phyloP scores from a whole-genome alignment of 2,888 invertebrate genomes.

The Acanthosepion lycidas region DNA sequence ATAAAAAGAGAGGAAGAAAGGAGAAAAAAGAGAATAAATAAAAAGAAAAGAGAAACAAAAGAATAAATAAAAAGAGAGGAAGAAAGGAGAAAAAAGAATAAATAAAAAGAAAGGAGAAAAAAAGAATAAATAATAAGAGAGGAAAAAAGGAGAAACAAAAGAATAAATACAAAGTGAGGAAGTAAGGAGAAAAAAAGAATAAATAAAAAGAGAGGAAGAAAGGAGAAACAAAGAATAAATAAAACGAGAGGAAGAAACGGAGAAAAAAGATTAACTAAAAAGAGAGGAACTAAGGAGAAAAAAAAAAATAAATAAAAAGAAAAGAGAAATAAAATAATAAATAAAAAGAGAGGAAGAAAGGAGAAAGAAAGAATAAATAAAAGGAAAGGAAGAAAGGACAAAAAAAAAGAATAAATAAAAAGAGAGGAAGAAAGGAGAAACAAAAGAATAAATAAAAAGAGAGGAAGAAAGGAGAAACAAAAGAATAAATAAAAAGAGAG shows the following conservation, averaged over 20 bases:
- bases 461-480: not conserved
- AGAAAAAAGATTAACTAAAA: too few species aligned
- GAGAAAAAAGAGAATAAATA: not conserved
- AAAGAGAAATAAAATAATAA: not conserved
- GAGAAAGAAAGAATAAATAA: not conserved
- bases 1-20: not conserved
- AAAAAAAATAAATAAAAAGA: not conserved
- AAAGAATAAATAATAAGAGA: not conserved
- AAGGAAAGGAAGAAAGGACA: too few species aligned
- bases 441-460: not conserved
- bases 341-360: not conserved
- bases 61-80: not conserved
- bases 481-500: not conserved
- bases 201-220: not conserved
- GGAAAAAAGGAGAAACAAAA: not conserved
- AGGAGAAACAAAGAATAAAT: not conserved
- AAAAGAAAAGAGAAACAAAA: not conserved
- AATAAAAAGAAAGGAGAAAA: not conserved
- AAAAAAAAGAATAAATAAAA: too few species aligned
- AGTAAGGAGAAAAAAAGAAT: too few species aligned
- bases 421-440: too few species aligned
- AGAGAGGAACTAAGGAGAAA: too few species aligned
- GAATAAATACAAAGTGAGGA: too few species aligned
- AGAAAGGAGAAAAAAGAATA: not conserved
- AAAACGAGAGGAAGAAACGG: not conserved